Evolutionary conservation across 30 jellyfish, hydroid and myxozoan genomes (phyloP).

Genomic region (Aurelia sp.): DNA sequence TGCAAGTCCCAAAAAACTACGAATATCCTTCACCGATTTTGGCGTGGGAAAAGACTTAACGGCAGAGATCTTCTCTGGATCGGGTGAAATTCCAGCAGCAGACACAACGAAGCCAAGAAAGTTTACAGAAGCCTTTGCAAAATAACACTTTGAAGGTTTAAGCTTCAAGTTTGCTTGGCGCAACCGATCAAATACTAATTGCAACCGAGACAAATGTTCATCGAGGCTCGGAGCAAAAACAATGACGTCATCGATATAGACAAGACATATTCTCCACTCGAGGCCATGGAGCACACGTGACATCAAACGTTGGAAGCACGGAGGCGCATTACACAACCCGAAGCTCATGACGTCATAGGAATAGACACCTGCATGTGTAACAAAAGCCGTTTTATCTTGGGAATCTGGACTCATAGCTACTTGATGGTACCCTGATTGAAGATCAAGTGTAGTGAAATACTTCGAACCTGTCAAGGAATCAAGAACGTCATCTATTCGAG

Average conservation of each 20-base stretch:
- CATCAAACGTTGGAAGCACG: constrained; percentile 57
- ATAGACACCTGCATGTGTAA: neutral
- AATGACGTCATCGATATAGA: constrained; percentile 55
- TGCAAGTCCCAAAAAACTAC: constrained; percentile 16
- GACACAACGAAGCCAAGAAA: constrained; percentile 67
- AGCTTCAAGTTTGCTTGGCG: constrained; percentile 60
- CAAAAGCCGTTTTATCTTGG: constrained; percentile 2
- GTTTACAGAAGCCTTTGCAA: constrained; percentile 41
- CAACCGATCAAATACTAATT: constrained; percentile 47
- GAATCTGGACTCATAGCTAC: constrained; percentile 9
- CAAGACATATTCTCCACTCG: constrained; percentile 38
- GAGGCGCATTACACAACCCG: constrained; percentile 42
- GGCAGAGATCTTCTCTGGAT: constrained; percentile 39
- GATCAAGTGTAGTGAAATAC: constrained; percentile 8
- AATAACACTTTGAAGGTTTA: constrained; percentile 60
- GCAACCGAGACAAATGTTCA: constrained; percentile 40
- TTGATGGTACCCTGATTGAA: constrained; percentile 18
- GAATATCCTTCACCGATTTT: constrained; percentile 15
- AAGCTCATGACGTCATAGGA: neutral
- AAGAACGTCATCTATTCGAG: constrained; percentile 17
- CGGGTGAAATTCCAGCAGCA: constrained; percentile 59
- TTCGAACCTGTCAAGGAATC: neutral
- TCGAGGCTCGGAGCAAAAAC: constrained; percentile 35
- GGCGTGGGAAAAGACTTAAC: constrained; percentile 40
- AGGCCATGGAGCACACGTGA: constrained; percentile 29